Percentiles rank a stretch among this genome's conserved stretches.
phyloP scores from a whole-genome alignment of 2,797 vertebrate species.

The Rachycentron canadum region DNA sequence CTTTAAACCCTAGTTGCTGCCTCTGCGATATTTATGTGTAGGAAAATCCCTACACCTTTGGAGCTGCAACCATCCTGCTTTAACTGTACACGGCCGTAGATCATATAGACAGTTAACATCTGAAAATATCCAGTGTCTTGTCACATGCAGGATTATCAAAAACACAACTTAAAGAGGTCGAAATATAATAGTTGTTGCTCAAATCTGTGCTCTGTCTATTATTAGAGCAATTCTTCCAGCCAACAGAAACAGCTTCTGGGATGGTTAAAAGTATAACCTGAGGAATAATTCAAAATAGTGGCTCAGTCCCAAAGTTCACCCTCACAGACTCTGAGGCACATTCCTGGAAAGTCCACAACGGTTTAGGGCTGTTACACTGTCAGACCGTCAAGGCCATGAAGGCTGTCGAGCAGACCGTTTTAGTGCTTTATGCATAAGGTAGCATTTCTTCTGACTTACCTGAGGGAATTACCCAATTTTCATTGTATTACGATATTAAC shows the following conservation, averaged over 20 bases:
- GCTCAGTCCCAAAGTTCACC: no score
- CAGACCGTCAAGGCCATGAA: no score
- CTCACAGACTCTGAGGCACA: no score
- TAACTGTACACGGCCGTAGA: background rate
- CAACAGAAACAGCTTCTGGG: background rate
- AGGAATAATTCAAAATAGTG: background rate
- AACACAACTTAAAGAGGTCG: background rate
- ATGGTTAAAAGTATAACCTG: background rate
- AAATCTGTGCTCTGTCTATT: no score
- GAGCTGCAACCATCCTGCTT: background rate
- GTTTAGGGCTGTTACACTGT: no score
- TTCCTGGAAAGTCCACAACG: no score
- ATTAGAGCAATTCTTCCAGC: background rate
- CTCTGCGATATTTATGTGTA: background rate
- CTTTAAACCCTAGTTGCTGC: slow-evolving; percentile 7
- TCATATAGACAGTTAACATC: background rate
- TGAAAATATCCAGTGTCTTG: background rate
- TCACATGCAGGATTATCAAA: background rate
- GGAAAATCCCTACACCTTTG: background rate
- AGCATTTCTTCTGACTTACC: no score
- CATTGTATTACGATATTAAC: no score
- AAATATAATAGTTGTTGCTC: background rate
- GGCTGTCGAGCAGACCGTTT: no score
- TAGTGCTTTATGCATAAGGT: no score
- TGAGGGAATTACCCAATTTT: no score